Base-by-base conservation (phyloP, 2,888 invertebrate genomes). In the Tetramorium bicarinatum region DNA sequence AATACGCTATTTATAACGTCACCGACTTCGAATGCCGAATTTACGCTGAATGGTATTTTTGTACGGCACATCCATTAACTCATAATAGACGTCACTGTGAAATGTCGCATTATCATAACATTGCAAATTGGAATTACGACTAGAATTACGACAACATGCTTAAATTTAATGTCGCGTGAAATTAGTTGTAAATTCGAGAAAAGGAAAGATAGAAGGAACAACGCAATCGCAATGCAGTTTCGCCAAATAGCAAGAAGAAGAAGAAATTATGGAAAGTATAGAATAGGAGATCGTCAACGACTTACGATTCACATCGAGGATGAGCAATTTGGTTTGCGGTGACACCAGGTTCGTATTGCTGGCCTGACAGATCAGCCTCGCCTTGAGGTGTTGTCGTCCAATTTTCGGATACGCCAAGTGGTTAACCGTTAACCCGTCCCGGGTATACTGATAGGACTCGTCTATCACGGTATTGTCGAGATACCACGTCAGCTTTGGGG, bases 301-400 rank as follows among this genome's bases (percentile, higher is more conserved):
- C 98, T 98, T 95, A 98, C 98, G 96, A 95, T 98, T 98, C 89
- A 98, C 96, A 95, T 98, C 97, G 94, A 98, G 95, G 91, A 98
- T 97, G 92, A 98, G 96, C 89, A 97, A 96, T 95, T 97, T 97
- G 91, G 97, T 96, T 93, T 97, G 96, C 13, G 98, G 97, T 74
- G 96, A 96, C 62, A 97, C 97, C 91, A 98, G 95, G 95, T 98
- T 98, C 88, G 98, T 98, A 95, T 98, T 98, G 92, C 97, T 97
- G 44, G 98, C 98, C 95, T 98, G 97, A 95, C 98, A 98, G 92
- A 98, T 97, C 92, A 98, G 97, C 92, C 97, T 96, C 83, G 97
- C 96, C 95, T 98, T 97, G 91, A 98, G 96, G 95, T 98, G 98
- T 95, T 98, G 97, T 83, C 98, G 95, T 49, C 97, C 97, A 90